phyloP scores from a whole-genome alignment of 2,888 invertebrate species.

The Gastracanthus pulcherrimus region DNA sequence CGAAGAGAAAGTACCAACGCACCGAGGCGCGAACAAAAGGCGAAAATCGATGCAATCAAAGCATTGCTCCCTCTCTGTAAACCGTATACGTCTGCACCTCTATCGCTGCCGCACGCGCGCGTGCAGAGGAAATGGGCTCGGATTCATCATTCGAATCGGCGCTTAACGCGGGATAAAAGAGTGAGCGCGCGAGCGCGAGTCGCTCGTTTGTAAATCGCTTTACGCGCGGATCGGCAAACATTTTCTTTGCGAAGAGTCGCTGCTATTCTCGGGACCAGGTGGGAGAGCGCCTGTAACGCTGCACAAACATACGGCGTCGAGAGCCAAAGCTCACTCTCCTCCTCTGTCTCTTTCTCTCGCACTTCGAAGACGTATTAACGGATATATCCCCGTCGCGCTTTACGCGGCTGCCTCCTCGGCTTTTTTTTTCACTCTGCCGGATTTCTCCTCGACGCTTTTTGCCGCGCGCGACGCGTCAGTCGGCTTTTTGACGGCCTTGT shows the following conservation, averaged over 20 bases:
- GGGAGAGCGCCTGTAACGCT: constrained; percentile 11
- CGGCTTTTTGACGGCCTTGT: constrained; percentile 8
- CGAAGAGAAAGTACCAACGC: neutral
- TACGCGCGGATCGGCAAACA: constrained; percentile 9
- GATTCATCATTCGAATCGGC: neutral
- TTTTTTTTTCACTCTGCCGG: neutral
- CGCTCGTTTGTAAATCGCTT: neutral
- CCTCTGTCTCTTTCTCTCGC: neutral
- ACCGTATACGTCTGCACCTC: neutral
- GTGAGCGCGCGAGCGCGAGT: neutral
- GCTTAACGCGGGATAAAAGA: neutral
- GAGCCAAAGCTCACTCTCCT: neutral
- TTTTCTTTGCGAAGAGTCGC: constrained; percentile 32
- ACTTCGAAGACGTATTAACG: constrained; percentile 15
- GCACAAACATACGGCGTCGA: constrained; percentile 30
- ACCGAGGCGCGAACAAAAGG: neutral
- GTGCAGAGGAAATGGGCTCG: neutral
- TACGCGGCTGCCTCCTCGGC: neutral
- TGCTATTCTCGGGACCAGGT: constrained; percentile 40
- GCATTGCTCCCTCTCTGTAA: neutral
- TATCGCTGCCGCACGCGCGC: no score
- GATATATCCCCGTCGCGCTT: neutral
- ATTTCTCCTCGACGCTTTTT: constrained; percentile 18
- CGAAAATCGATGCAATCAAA: neutral
- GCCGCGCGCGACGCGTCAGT: constrained; percentile 8